phyloP scores from a whole-genome alignment of 2,113 vertebrate species.

The Myiagra hebetior region DNA sequence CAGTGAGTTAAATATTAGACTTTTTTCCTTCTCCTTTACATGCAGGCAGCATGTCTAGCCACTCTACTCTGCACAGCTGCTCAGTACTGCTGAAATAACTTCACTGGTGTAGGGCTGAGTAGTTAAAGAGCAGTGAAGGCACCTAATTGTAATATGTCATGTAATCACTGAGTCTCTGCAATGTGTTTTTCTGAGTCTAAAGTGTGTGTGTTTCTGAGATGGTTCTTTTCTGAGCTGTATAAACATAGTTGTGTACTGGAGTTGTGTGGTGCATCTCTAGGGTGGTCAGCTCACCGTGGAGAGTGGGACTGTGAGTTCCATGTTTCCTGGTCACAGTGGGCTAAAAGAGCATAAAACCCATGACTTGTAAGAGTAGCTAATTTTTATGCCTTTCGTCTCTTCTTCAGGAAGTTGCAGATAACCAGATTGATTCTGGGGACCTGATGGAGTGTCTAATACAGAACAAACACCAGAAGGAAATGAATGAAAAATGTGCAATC shows the following conservation, averaged over 20 bases:
- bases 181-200: neutral
- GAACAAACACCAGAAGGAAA: conserved; percentile 98
- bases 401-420: conserved; percentile 90
- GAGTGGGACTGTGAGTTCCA: neutral
- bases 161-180: neutral
- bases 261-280: neutral
- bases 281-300: neutral
- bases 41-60: accelerated
- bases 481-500: conserved; percentile 94
- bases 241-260: neutral
- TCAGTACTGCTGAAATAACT: neutral
- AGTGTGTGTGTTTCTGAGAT: neutral
- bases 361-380: neutral
- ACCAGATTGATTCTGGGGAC: conserved; percentile 94
- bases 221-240: neutral
- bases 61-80: neutral
- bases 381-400: neutral
- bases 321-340: neutral
- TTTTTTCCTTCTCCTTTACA: neutral
- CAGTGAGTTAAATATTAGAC: neutral
- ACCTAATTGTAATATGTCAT: neutral
- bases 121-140: neutral
- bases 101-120: neutral
- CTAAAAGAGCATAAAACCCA: neutral
- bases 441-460: conserved; percentile 97